A percentile compares a stretch with the other conserved stretches of the same genome.
phyloP scores from a whole-genome alignment of 2,113 vertebrate species.

The Epinephelus fuscoguttatus region DNA sequence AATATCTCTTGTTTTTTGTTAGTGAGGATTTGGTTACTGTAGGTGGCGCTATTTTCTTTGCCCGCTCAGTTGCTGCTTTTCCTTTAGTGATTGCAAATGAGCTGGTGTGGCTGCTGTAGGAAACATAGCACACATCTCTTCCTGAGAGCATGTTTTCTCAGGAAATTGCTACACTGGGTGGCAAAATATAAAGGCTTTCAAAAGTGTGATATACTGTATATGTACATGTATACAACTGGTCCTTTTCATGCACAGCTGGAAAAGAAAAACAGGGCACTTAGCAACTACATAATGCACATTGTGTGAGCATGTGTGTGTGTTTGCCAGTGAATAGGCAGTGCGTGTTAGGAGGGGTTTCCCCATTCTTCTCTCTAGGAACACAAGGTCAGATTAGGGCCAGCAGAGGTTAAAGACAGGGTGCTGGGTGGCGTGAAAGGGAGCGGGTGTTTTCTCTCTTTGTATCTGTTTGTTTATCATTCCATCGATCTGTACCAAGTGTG shows the following conservation, averaged over 20 bases:
- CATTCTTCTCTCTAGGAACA: constrained; percentile 60
- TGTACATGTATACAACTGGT: background rate
- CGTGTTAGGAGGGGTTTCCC: constrained; percentile 60
- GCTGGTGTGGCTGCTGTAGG: constrained; percentile 10
- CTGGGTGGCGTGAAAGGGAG: constrained; percentile 21
- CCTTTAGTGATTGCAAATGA: background rate
- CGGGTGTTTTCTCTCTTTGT: constrained; percentile 47
- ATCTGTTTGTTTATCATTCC: constrained; percentile 61
- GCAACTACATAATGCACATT: constrained; percentile 34
- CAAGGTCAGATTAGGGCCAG: constrained; percentile 54
- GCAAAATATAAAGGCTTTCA: constrained; percentile 4
- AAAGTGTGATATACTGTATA: background rate
- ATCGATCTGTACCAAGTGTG: constrained; percentile 62
- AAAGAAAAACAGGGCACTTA: constrained; percentile 24
- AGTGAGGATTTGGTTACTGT: background rate
- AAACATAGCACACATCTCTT: constrained; percentile 24
- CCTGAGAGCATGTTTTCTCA: constrained; percentile 17
- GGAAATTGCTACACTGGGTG: background rate
- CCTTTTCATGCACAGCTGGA: background rate
- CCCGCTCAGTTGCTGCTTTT: background rate
- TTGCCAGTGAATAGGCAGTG: constrained; percentile 34
- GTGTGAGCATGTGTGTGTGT: constrained; percentile 29
- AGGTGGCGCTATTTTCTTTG: constrained; percentile 5
- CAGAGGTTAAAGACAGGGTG: constrained; percentile 36
- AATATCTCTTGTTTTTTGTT: background rate